A percentile compares a stretch with the other conserved stretches of the same genome.
Evolutionary conservation across 2,888 invertebrate genomes (phyloP).

Genomic region (Noctua janthe): DNA sequence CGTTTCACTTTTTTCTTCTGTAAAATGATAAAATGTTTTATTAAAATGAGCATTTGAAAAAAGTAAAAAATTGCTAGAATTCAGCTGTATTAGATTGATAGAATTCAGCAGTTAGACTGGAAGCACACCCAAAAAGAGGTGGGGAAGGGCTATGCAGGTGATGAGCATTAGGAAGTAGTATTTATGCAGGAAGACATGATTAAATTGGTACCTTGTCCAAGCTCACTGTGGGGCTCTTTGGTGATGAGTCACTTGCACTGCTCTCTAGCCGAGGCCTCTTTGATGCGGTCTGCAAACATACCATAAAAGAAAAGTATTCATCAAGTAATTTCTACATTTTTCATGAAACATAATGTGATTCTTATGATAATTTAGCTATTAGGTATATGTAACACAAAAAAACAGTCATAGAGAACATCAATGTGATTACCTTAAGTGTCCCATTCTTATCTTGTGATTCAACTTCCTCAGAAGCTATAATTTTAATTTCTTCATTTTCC

Average conservation of each 20-base stretch:
- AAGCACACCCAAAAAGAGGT: neutral
- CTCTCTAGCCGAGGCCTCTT: conserved; percentile 82
- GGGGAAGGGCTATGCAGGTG: neutral
- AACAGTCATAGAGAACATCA: neutral
- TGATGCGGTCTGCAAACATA: conserved; percentile 72
- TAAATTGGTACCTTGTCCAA: conserved; percentile 69
- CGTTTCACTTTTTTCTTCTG: conserved; percentile 83
- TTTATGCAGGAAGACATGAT: neutral
- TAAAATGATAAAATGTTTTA: neutral
- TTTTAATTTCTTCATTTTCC: conserved; percentile 51
- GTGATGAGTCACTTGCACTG: conserved; percentile 77
- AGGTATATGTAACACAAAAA: neutral
- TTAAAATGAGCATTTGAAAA: neutral
- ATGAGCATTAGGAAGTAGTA: neutral
- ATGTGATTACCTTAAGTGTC: conserved; percentile 65
- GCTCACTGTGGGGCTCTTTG: conserved; percentile 56
- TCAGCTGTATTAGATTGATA: neutral
- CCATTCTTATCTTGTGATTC: conserved; percentile 56
- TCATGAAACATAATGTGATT: neutral
- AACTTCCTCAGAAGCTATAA: conserved; percentile 46
- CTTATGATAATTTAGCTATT: neutral
- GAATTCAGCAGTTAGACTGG: neutral
- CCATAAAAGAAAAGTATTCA: neutral
- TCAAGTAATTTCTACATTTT: neutral
- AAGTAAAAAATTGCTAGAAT: neutral